These are phyloP conservation scores for Zaprionus inermis DNA, from an alignment of 1,140 invertebrate species.

Conservation along the genomic window DNA sequence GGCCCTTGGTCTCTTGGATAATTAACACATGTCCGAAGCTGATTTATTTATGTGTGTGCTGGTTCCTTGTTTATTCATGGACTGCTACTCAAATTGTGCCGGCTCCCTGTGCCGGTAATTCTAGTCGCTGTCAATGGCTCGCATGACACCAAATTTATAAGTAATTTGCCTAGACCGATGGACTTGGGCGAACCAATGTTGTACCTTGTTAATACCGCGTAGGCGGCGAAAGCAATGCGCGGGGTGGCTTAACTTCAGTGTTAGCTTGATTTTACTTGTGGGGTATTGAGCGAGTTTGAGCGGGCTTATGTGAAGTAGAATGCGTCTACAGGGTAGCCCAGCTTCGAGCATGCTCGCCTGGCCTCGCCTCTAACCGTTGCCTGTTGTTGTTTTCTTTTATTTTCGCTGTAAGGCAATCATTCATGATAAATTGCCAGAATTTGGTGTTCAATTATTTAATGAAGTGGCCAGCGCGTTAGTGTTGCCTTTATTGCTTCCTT, in stretches of 20 bases:
- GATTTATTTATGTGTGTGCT: constrained; percentile 73
- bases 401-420: constrained; percentile 54
- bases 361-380: not conserved
- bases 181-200: constrained; percentile 18
- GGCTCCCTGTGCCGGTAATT: constrained; percentile 53
- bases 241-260: not conserved
- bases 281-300: too few relatives aligned
- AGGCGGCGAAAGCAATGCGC: not conserved
- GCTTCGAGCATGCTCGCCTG: not conserved
- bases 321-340: constrained; percentile 3
- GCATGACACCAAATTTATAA: constrained; percentile 74
- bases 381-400: constrained; percentile 7
- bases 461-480: constrained; percentile 45
- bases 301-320: not conserved
- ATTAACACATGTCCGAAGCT: constrained; percentile 64
- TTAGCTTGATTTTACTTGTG: not conserved
- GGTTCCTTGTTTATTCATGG: constrained; percentile 6
- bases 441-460: constrained; percentile 79
- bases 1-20: constrained; percentile 33
- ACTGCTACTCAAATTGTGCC: constrained; percentile 22
- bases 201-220: constrained; percentile 36
- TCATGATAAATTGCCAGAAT: constrained; percentile 72
- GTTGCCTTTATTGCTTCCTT: constrained; percentile 22
- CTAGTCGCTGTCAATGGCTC: constrained; percentile 73
- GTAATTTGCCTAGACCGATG: constrained; percentile 36